phyloP scores from a whole-genome alignment of 2,113 vertebrate genomes.

The Hystrix cristata region DNA sequence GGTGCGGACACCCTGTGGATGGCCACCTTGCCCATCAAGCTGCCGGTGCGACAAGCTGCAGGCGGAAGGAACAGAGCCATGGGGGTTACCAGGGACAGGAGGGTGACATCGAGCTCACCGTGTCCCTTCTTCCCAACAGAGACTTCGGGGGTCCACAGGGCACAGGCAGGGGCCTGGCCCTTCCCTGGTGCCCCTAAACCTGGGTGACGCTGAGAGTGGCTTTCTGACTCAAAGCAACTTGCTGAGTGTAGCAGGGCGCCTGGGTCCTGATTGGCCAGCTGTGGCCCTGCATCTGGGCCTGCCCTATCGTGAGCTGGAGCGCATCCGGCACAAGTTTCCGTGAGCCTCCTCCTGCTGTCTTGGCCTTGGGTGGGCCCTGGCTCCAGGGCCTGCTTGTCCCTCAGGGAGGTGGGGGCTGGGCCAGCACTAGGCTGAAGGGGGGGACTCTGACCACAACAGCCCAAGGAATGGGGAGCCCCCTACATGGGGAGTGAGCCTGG shows the following conservation, averaged over 20 bases:
- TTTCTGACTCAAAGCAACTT: slow-evolving; percentile 97
- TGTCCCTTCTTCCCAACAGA: slow-evolving; percentile 76
- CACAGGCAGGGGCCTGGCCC: neutral
- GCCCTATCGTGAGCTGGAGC: slow-evolving; percentile 92
- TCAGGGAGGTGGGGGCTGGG: too few species aligned
- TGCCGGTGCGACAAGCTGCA: slow-evolving; percentile 90
- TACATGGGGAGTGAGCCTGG: too few species aligned
- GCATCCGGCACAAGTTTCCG: slow-evolving; percentile 93
- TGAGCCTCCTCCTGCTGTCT: slow-evolving; percentile 67
- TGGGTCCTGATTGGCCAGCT: slow-evolving; percentile 93
- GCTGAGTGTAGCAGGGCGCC: slow-evolving; percentile 92
- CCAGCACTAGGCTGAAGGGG: neutral
- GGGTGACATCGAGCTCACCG: neutral
- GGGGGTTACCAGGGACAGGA: neutral
- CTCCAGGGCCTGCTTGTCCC: neutral
- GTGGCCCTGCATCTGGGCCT: slow-evolving; percentile 95
- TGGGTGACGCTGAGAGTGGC: slow-evolving; percentile 96
- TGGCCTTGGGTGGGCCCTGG: neutral
- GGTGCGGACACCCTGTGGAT: slow-evolving; percentile 93
- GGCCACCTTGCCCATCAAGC: slow-evolving; percentile 95
- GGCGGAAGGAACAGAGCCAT: fast-evolving
- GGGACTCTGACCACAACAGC: neutral
- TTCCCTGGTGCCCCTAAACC: slow-evolving; percentile 91
- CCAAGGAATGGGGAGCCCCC: neutral
- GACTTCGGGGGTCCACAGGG: slow-evolving; percentile 72